Base-by-base conservation (phyloP, 2,113 vertebrate genomes). In the Arenaria interpres region DNA sequence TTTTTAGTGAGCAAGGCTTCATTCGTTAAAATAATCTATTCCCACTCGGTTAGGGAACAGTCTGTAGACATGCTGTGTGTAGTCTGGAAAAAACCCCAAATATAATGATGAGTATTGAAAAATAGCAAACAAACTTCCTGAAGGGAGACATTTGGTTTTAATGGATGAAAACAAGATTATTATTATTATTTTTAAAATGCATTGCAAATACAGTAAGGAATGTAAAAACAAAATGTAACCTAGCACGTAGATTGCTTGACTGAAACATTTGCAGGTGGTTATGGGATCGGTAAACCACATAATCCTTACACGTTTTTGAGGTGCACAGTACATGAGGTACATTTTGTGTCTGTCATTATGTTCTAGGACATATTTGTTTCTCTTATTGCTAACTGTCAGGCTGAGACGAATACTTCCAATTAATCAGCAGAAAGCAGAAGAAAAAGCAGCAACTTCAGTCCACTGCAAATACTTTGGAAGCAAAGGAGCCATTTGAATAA, bases 21-120 rank as follows among this genome's bases (percentile, higher is more conserved):
- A 28, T 88, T 94, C 95, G 48, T 89, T 85, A 83, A 97, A 96
- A 96, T 81, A 93, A 93, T 84, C 51, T 71, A 74, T 96, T 96
- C 96, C 85, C 73, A 78, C 74, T 93, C 67, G 51, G 45, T 91
- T 90, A 95, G 60, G 79, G 80, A 96, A 96, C 88, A 75, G 96
- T 97, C 80, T 97, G 86, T 73, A 93, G 93, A 67, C 83, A 54
- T 71, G 68, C 46, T 80, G 43, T 94, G 87, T 94, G 92, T 95
- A 90, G 83, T 93, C 91, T 96, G 96, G 91, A 95, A 97, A 93
- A 37, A 85, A 45, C 92, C 92, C 23, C 56, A 91, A 95, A 97
- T 95, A 80, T 78, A 96, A 92, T 37, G 91, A 93, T 94, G 88
- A 91, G 74, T 71, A 96, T 54, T 96, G 95, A 97, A 97, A 97